Conservation (phyloP, 2,888 invertebrate species). For the Dicranocentrus wangi region DNA sequence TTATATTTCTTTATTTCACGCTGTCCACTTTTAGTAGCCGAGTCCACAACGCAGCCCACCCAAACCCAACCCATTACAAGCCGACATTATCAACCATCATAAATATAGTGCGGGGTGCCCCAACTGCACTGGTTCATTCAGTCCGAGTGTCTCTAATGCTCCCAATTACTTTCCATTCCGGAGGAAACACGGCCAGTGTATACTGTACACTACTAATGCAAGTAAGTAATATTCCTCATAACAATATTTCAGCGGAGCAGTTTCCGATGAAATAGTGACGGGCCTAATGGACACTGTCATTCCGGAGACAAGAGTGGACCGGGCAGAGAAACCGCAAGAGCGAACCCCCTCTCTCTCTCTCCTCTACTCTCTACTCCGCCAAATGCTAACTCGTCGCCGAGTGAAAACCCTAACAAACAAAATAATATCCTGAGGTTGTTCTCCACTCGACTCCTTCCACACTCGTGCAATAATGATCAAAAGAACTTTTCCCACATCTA, state of each 20-base stretch:
- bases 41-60: too few relatives aligned
- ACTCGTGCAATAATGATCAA: too few relatives aligned
- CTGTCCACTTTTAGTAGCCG: too few relatives aligned
- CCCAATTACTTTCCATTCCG: constrained; percentile 26
- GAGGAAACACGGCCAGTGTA: constrained; percentile 11
- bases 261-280: constrained; percentile 25
- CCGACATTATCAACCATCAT: too few relatives aligned
- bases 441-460: too few relatives aligned
- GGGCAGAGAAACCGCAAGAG: constrained; percentile 15
- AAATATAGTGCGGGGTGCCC: too few relatives aligned
- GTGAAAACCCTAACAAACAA: neutral
- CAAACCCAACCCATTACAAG: too few relatives aligned
- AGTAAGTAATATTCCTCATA: neutral
- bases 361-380: neutral
- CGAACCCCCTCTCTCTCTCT: constrained; percentile 17
- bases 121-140: too few relatives aligned
- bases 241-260: constrained; percentile 4
- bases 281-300: constrained; percentile 51
- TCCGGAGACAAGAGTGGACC: constrained; percentile 28
- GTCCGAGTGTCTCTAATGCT: too few relatives aligned
- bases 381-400: neutral
- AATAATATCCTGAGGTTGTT: too few relatives aligned
- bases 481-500: too few relatives aligned
- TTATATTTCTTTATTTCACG: too few relatives aligned
- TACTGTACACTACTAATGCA: neutral